Percentiles rank a stretch among this genome's conserved stretches.
Evolutionary conservation across 2,888 invertebrate genomes (phyloP).

Genomic region (Lithophane semibrunnea): DNA sequence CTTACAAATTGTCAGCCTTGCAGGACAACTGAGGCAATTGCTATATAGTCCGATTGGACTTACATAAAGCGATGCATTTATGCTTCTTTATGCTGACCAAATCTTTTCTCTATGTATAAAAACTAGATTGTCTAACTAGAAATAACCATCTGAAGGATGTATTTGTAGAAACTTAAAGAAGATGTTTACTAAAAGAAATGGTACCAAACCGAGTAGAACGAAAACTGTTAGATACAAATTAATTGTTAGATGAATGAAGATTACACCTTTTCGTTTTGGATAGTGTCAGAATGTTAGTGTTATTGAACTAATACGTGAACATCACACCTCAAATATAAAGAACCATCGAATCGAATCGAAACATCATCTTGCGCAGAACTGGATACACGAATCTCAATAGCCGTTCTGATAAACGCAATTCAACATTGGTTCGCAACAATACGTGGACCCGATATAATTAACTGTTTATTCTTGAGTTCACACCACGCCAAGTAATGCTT

Average conservation of each 20-base stretch:
- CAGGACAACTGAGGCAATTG: constrained; percentile 22
- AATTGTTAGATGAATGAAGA: neutral
- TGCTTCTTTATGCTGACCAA: neutral
- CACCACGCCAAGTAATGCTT: constrained; percentile 57
- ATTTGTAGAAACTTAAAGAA: neutral
- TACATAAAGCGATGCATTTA: neutral
- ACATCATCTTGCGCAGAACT: neutral
- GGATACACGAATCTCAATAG: constrained; percentile 10
- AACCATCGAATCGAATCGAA: neutral
- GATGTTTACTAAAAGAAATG: neutral
- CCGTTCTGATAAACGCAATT: constrained; percentile 37
- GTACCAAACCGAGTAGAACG: neutral
- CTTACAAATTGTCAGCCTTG: constrained; percentile 32
- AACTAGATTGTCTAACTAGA: neutral
- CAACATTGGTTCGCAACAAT: constrained; percentile 36
- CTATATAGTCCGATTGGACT: constrained; percentile 11
- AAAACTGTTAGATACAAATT: neutral
- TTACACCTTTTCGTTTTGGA: neutral
- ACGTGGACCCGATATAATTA: constrained; percentile 51
- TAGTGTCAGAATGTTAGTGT: neutral
- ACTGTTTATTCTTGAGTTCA: constrained; percentile 58
- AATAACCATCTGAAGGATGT: too few relatives aligned
- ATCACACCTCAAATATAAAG: neutral
- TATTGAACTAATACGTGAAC: neutral
- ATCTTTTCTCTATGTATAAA: neutral